Conservation (phyloP, 2,797 vertebrate genomes). For the Enteromius argenteus region DNA sequence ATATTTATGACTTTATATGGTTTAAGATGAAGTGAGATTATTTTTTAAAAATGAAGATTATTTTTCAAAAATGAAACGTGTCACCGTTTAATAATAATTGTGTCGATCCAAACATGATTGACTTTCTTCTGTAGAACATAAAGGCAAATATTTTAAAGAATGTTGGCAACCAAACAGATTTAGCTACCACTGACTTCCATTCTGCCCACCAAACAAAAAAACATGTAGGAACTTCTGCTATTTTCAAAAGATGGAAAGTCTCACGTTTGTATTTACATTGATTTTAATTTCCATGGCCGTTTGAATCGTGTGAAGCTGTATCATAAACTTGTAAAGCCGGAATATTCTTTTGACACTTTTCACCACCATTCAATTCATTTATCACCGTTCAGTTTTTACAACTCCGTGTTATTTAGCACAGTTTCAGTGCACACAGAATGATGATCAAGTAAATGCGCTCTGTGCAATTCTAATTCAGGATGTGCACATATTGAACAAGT, state of each 20-base stretch:
- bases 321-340: not conserved
- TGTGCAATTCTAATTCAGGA: not conserved
- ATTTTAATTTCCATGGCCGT: not conserved
- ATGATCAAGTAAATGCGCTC: not conserved
- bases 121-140: not conserved
- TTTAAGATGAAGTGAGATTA: not conserved
- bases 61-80: not conserved
- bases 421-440: not conserved
- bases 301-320: not conserved
- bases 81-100: not conserved
- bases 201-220: not conserved
- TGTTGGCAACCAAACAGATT: not conserved
- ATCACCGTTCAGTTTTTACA: not conserved
- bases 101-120: not conserved
- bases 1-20: not conserved
- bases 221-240: too few species aligned
- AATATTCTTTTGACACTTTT: not conserved
- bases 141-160: not conserved
- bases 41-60: too few species aligned
- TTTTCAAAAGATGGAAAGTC: not conserved
- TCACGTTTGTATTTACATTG: not conserved
- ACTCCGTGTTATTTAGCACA: not conserved
- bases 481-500: slow-evolving; percentile 35
- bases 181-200: not conserved
- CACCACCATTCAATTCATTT: not conserved